Conservation (phyloP, 2,888 invertebrate genomes). For the Boloria euphrosyne region DNA sequence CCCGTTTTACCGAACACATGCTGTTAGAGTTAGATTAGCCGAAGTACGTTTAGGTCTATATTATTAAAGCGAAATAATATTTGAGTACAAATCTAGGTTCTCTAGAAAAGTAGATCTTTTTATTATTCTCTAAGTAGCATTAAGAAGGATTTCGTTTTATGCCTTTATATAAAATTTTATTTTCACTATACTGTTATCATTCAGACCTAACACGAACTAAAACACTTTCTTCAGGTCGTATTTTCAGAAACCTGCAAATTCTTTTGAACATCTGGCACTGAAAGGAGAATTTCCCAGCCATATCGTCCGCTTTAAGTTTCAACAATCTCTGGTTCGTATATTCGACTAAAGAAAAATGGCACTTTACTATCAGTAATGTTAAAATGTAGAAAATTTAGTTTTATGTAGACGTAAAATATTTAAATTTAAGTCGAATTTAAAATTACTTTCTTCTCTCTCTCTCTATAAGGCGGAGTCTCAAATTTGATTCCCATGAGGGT, state of each 20-base stretch:
- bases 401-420: neutral
- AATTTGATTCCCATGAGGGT: no score
- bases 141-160: no score
- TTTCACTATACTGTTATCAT: neutral
- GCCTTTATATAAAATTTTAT: neutral
- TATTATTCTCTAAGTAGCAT: no score
- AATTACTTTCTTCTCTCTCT: no score
- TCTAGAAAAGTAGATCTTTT: no score
- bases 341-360: conserved; percentile 25
- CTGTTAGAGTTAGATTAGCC: no score
- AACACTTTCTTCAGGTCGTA: conserved; percentile 11
- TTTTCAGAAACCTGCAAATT: conserved; percentile 26
- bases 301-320: conserved; percentile 23
- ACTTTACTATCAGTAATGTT: conserved; percentile 19
- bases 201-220: conserved; percentile 1
- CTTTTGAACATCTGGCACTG: conserved; percentile 27
- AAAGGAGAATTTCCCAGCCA: conserved; percentile 22
- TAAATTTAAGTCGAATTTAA: no score
- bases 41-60: no score
- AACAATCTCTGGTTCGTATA: conserved; percentile 26
- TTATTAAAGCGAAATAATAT: no score
- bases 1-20: no score
- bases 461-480: no score
- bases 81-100: no score
- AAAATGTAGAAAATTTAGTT: conserved; percentile 7